phyloP scores from a whole-genome alignment of 2,797 vertebrate species.

The Ataeniobius toweri region DNA sequence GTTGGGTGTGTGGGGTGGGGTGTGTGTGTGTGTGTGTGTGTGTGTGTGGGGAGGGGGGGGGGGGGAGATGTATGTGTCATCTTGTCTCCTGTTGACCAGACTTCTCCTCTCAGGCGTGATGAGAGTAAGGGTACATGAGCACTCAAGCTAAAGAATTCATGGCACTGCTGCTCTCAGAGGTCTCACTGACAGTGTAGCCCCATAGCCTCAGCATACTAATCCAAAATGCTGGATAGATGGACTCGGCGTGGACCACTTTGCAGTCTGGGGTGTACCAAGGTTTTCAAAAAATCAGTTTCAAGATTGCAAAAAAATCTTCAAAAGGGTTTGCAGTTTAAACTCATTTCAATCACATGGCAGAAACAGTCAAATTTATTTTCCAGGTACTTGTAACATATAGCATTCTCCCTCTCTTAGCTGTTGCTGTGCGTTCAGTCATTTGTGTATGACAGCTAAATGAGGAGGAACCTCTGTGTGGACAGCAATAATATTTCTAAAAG shows the following conservation, averaged over 20 bases:
- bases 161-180: conserved; percentile 71
- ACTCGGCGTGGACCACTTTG: background rate
- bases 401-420: background rate
- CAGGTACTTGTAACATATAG: background rate
- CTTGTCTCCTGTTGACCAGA: conserved; percentile 57
- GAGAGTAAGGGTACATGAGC: conserved; percentile 63
- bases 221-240: conserved; percentile 59
- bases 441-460: background rate
- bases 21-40: conserved; percentile 3
- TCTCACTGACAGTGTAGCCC: conserved; percentile 69
- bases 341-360: background rate
- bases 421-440: background rate
- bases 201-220: conserved; percentile 76
- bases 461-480: background rate
- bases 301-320: background rate
- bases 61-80: conserved; percentile 38
- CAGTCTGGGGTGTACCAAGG: background rate
- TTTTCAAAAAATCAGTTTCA: background rate
- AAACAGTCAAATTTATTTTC: background rate
- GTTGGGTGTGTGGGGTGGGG: background rate
- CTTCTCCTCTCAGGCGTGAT: conserved; percentile 69
- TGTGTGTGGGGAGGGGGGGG: background rate
- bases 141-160: conserved; percentile 78
- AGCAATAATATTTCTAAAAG: background rate
- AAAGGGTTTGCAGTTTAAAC: background rate